Conservation (phyloP, 1,140 invertebrate genomes). For the Asobara japonica region DNA sequence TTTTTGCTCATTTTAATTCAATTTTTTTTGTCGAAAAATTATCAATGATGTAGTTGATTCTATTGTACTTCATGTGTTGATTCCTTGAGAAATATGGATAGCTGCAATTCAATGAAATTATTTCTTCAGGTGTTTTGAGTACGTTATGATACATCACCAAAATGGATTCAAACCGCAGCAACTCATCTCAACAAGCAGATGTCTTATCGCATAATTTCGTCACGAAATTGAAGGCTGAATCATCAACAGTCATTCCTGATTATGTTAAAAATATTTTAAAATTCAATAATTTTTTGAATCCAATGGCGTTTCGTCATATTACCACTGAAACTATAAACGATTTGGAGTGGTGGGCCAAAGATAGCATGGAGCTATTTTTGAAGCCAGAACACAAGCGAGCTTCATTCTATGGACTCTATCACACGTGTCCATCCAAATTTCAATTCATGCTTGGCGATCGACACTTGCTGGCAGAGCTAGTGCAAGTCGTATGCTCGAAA, state of each 20-base stretch:
- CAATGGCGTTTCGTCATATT: constrained; percentile 5
- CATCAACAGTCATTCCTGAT: not conserved
- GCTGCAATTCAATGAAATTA: no score
- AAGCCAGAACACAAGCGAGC: not conserved
- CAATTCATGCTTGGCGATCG: not conserved
- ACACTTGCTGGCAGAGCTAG: constrained; percentile 16
- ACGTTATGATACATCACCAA: no score
- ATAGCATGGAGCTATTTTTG: constrained; percentile 9
- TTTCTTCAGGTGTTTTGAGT: no score
- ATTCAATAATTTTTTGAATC: constrained; percentile 21
- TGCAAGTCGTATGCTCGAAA: not conserved
- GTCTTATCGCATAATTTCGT: no score
- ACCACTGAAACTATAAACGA: not conserved
- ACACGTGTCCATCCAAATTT: constrained; percentile 19
- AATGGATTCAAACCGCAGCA: no score
- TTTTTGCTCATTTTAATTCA: no score
- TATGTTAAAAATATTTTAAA: constrained; percentile 24
- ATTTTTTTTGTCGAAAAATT: no score
- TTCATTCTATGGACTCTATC: not conserved
- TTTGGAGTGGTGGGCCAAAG: constrained; percentile 1
- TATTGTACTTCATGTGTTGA: no score
- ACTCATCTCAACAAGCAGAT: no score
- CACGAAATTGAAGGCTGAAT: constrained; percentile 10
- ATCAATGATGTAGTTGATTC: no score
- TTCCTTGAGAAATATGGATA: no score